Conservation (phyloP, 2,797 vertebrate genomes). For the Pagetopsis macropterus region DNA sequence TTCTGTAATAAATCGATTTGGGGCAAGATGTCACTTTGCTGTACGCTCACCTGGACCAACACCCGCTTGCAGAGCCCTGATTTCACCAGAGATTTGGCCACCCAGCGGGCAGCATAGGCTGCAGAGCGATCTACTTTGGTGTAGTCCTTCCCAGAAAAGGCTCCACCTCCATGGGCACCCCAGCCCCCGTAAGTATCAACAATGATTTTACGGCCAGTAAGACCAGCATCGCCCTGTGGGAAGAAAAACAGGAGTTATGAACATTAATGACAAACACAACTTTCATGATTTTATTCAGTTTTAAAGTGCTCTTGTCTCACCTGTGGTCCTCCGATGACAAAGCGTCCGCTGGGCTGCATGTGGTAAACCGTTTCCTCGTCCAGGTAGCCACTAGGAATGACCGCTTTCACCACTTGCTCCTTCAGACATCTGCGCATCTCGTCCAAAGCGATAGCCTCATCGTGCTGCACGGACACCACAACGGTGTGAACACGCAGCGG, state of each 20-base stretch:
- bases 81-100: conserved; percentile 95
- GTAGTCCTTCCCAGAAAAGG: conserved; percentile 98
- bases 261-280: not conserved
- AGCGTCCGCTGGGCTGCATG: conserved; percentile 95
- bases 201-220: conserved; percentile 97
- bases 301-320: conserved; percentile 61
- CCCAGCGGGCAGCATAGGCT: conserved; percentile 96
- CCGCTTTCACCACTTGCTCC: conserved; percentile 92
- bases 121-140: conserved; percentile 97
- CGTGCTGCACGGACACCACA: conserved; percentile 95
- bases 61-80: conserved; percentile 93
- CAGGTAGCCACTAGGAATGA: conserved; percentile 90
- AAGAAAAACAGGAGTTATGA: not conserved
- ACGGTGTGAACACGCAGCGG: conserved; percentile 94
- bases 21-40: not conserved
- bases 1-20: not conserved
- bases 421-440: conserved; percentile 92
- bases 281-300: not conserved
- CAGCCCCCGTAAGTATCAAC: conserved; percentile 97
- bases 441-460: conserved; percentile 87
- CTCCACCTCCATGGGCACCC: conserved; percentile 96
- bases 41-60: conserved; percentile 89
- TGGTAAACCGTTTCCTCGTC: conserved; percentile 94
- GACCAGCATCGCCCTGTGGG: conserved; percentile 91
- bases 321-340: conserved; percentile 97